phyloP scores from a whole-genome alignment of 2,797 vertebrate species.

The Sebastes iracundus region DNA sequence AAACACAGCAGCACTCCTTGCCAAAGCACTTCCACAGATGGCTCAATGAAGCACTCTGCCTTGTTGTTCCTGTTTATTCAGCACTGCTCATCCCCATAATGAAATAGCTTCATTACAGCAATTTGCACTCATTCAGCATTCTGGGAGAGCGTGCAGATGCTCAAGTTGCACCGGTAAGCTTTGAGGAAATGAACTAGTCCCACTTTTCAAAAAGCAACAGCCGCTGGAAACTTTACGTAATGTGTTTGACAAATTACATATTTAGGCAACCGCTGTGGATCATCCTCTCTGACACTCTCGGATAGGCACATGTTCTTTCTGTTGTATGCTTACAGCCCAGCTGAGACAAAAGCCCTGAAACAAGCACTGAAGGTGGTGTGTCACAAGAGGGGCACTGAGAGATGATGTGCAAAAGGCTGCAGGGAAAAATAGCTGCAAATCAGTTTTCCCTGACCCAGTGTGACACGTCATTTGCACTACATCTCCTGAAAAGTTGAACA shows the following conservation, averaged over 20 bases:
- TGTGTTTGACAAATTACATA: slow-evolving; percentile 31
- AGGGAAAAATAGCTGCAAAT: neutral
- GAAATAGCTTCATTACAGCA: slow-evolving; percentile 82
- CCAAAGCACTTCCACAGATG: slow-evolving; percentile 80
- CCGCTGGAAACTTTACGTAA: slow-evolving; percentile 2
- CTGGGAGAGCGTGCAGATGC: slow-evolving; percentile 66
- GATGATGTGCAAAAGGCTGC: neutral
- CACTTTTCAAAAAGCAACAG: slow-evolving; percentile 28
- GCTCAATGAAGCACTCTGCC: slow-evolving; percentile 75
- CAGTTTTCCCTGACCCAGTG: neutral
- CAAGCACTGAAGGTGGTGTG: no score
- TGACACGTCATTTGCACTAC: neutral
- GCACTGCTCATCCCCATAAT: slow-evolving; percentile 80
- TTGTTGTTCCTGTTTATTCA: slow-evolving; percentile 83
- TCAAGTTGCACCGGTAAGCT: slow-evolving; percentile 66
- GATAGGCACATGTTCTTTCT: neutral
- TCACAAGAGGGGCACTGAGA: neutral
- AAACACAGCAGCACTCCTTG: slow-evolving; percentile 71
- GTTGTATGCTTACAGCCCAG: neutral
- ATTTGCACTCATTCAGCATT: slow-evolving; percentile 79
- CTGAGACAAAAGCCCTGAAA: neutral
- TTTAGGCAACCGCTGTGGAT: slow-evolving; percentile 11
- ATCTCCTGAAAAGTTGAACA: neutral
- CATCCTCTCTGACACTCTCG: neutral
- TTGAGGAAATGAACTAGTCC: slow-evolving; percentile 49